These are phyloP conservation scores for Ancistrus triradiatus DNA, from an alignment of 2,113 vertebrate species.

Conservation along the genomic window DNA sequence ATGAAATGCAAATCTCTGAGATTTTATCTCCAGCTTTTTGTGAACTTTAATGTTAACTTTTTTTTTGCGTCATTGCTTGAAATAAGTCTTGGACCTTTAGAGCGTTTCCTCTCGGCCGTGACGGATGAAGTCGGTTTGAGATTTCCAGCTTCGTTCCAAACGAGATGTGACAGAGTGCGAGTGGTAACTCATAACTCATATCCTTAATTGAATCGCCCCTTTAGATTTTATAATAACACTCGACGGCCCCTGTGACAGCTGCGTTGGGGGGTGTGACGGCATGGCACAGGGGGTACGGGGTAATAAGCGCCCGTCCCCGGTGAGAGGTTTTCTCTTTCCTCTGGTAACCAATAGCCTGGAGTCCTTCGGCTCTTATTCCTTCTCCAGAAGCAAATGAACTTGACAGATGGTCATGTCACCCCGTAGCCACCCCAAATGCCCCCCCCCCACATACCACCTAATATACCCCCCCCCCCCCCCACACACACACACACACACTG, in stretches of 20 bases:
- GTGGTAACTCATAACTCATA: constrained; percentile 68
- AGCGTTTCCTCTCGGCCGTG: too few relatives aligned
- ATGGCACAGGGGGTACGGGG: constrained; percentile 60
- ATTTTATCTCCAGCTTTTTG: too few relatives aligned
- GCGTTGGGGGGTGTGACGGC: constrained; percentile 44
- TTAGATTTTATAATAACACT: constrained; percentile 76
- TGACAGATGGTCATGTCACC: constrained; percentile 99
- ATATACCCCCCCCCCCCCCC: background rate
- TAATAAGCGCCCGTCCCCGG: constrained; percentile 57
- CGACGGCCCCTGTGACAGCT: constrained; percentile 66
- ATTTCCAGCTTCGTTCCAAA: constrained; percentile 44
- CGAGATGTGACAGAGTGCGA: constrained; percentile 57
- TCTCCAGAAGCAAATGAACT: constrained; percentile 97
- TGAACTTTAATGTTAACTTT: too few relatives aligned
- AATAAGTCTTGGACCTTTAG: too few relatives aligned
- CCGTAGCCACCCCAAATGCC: constrained; percentile 61
- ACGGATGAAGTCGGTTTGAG: constrained; percentile 44
- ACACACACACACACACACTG: background rate
- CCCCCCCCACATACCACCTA: background rate
- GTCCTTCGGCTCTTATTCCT: constrained; percentile 89
- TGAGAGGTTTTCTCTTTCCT: constrained; percentile 34
- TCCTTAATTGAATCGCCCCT: constrained; percentile 80
- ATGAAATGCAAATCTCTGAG: too few relatives aligned
- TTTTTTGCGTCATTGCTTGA: too few relatives aligned
- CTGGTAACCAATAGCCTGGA: constrained; percentile 89